Evolutionary conservation across 2,113 vertebrate genomes (phyloP), one percentile per base, ranked within the genome.

Genomic region (Channa argus): DNA sequence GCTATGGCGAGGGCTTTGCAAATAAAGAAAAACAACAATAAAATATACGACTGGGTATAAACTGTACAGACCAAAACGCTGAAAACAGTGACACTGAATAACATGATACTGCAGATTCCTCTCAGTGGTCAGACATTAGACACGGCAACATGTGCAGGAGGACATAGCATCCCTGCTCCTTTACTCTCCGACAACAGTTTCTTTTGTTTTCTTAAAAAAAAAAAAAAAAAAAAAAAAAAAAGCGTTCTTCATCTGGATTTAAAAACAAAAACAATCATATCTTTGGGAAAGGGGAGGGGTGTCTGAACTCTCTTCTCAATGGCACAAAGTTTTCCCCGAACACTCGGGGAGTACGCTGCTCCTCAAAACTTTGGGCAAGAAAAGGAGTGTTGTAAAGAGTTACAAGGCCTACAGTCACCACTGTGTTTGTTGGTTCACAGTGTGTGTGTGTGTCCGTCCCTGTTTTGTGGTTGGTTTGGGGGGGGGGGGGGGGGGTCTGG

Each of bases 71-170:
- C 76, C 7, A 50, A 79, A 74, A 56, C 47, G 52, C 6, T 2
- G 67, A 69, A 52, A 63, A 92, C 85, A 71, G 71, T 74, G 83
- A 90, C 81, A 64, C 61, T 60, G 79, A 72, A 84, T 86, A 84
- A 74, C 73, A 78, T 79, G 83, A 88, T 76, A 77, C 80, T 85
- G 76, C 41, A 74, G 90, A 90, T 91, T 88, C 77, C 71, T 87
- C 96, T 95, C 96, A 96, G 96, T 96, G 96, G 95, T 96, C 95
- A 93, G 93, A 95, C 95, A 90, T 87, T 77, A 5, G 74, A 74
- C 84, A 71, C 69, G 77, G 67, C 43, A 6, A 74, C 51, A 76
- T 60, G 67, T 53, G 76, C 84, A 79, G 84, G 75, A 88, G 71
- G 71, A 77, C n/a, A 5, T 44, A 88, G 93, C 87, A 69, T 89